A percentile compares a stretch with the other conserved stretches of the same genome.
Conservation (phyloP, 1,140 invertebrate species). For the Cydia amplana region DNA sequence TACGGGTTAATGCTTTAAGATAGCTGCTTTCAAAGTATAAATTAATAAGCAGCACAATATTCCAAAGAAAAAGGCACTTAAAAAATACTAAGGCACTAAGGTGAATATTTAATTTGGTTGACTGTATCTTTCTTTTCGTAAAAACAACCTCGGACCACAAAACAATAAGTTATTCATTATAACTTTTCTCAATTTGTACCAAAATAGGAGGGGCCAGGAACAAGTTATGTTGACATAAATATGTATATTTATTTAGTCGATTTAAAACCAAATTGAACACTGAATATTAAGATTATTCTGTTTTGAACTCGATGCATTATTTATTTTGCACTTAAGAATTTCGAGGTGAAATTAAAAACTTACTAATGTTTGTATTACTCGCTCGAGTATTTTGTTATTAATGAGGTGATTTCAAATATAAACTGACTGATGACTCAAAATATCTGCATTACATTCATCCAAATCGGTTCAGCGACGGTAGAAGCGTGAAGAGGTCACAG, state of each 20-base stretch:
- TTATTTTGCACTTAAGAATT: slow-evolving; percentile 6
- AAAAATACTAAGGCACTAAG: background rate
- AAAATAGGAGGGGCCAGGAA: background rate
- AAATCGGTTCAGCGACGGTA: too few relatives aligned
- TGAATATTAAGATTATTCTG: slow-evolving; percentile 13
- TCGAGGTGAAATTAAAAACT: background rate
- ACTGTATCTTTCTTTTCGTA: background rate
- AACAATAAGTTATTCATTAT: slow-evolving; percentile 16
- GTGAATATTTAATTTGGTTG: background rate
- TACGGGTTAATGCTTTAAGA: too few relatives aligned
- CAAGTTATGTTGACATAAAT: slow-evolving; percentile 10
- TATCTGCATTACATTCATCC: too few relatives aligned
- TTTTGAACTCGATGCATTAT: slow-evolving; percentile 19
- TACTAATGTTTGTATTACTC: too few relatives aligned
- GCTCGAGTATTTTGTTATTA: too few relatives aligned
- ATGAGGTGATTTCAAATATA: too few relatives aligned
- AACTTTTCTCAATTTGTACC: background rate
- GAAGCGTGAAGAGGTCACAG: too few relatives aligned
- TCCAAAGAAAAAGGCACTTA: background rate
- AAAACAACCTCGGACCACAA: background rate
- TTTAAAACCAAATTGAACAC: background rate
- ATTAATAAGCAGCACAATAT: background rate
- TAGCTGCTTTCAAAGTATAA: background rate
- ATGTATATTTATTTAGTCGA: slow-evolving; percentile 10
- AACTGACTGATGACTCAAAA: too few relatives aligned